A percentile compares a stretch with the other conserved stretches of the same genome.
phyloP scores from a whole-genome alignment of 2,888 invertebrate genomes.

The Tenthredo mesomela region DNA sequence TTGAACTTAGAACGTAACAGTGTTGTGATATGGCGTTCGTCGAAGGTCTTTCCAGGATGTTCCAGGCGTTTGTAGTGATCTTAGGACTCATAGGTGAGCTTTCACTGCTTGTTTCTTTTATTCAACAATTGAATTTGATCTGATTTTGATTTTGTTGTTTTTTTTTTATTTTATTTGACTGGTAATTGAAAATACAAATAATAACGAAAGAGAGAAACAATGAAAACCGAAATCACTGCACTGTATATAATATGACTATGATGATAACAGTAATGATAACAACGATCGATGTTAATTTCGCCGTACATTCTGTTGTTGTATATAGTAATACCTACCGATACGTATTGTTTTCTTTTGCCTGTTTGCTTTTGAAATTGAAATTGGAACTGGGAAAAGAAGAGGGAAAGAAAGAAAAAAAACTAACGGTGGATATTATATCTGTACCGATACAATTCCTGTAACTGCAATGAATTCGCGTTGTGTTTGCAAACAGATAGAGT shows the following conservation, averaged over 20 bases:
- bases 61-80: not conserved
- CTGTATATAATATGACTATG: not conserved
- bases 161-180: not conserved
- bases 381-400: not conserved
- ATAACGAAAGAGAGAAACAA: not conserved
- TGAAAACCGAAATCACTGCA: not conserved
- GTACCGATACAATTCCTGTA: not conserved
- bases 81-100: slow-evolving; percentile 43
- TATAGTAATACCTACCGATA: not conserved
- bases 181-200: not conserved
- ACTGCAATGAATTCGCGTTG: not conserved
- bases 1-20: slow-evolving; percentile 7
- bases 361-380: not conserved
- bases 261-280: not conserved
- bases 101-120: not conserved
- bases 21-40: slow-evolving; percentile 47
- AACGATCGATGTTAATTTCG: not conserved
- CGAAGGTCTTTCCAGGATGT: slow-evolving; percentile 26
- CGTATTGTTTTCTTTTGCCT: not conserved
- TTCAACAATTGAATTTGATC: not conserved
- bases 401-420: not conserved
- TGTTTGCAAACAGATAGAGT: not conserved
- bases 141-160: not conserved
- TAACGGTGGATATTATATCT: not conserved
- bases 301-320: too few species aligned